These are phyloP conservation scores for Tympanoctomys barrerae DNA, from an alignment of 2,797 vertebrate genomes.

Conservation along the genomic window DNA sequence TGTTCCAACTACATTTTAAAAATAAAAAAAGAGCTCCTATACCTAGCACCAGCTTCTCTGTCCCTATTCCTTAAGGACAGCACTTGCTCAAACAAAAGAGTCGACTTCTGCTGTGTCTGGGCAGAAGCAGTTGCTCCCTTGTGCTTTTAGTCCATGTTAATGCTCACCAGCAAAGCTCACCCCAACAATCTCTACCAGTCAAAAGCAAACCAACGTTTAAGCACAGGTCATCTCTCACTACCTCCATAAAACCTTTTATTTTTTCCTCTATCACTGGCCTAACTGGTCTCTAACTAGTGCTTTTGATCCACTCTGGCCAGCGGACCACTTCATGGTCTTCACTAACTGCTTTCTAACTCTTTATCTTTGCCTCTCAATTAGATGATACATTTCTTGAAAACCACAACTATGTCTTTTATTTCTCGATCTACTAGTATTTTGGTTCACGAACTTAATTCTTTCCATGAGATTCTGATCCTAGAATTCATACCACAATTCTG, in stretches of 20 bases:
- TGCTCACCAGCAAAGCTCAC: background rate
- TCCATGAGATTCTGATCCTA: background rate
- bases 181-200: background rate
- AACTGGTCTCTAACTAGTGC: background rate
- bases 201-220: background rate
- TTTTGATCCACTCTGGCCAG: background rate
- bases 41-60: background rate
- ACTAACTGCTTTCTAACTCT: background rate
- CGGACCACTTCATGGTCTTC: background rate
- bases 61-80: background rate
- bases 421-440: background rate
- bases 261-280: background rate
- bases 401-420: background rate
- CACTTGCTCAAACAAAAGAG: background rate
- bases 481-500: background rate
- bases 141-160: background rate
- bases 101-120: background rate
- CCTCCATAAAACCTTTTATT: background rate
- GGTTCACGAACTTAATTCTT: background rate
- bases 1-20: too few species aligned
- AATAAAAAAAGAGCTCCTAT: background rate
- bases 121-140: background rate
- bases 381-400: slow-evolving; percentile 3
- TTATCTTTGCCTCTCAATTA: background rate
- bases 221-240: background rate